phyloP scores from a whole-genome alignment of 2,113 vertebrate genomes.

The Heteronetta atricapilla region DNA sequence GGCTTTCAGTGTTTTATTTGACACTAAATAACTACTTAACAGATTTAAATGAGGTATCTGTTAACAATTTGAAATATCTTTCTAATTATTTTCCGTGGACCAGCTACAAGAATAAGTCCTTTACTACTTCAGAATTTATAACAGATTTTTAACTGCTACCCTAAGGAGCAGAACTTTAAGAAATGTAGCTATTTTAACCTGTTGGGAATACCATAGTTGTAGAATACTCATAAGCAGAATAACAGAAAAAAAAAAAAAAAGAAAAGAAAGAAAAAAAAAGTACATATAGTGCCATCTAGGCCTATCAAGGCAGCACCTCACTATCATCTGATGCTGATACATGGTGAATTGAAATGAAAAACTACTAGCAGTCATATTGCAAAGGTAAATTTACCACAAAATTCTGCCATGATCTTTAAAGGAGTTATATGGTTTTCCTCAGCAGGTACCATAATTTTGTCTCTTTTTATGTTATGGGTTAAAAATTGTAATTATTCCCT shows the following conservation, averaged over 20 bases:
- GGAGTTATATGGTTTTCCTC: constrained; percentile 34
- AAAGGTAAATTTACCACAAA: not conserved
- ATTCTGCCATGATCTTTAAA: not conserved
- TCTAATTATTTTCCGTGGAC: not conserved
- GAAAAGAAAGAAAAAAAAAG: not conserved
- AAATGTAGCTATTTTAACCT: not conserved
- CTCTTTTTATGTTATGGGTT: not conserved
- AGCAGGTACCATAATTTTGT: constrained; percentile 30
- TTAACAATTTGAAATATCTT: not conserved
- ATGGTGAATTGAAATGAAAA: constrained; percentile 11
- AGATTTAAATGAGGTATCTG: not conserved
- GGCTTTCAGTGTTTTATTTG: not conserved
- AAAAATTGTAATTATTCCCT: constrained; percentile 28
- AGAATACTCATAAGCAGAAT: not conserved
- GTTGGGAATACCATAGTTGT: not conserved
- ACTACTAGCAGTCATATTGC: not conserved
- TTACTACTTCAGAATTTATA: not conserved
- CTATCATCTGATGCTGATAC: not conserved
- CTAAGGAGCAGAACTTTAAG: not conserved
- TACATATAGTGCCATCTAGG: not conserved
- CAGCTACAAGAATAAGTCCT: not conserved
- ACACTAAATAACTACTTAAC: not conserved
- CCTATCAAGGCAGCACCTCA: not conserved
- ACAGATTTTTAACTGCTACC: not conserved
- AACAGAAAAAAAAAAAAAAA: not conserved